Evolutionary conservation across 1,140 invertebrate genomes (phyloP), one percentile per base, ranked within the genome.

Genomic region (Sitophilus oryzae): DNA sequence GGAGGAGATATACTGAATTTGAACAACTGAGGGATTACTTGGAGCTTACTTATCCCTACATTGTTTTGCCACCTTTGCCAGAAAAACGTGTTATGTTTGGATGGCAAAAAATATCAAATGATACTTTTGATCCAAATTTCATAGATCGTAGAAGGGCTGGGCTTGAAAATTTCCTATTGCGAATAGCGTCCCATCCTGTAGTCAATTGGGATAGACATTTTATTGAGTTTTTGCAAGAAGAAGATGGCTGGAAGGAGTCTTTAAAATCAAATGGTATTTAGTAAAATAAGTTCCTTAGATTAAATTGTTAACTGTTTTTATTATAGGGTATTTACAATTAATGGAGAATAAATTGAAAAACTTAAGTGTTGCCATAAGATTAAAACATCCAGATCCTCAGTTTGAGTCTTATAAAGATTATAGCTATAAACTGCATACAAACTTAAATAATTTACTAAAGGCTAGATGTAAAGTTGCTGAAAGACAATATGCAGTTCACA

Each of bases 41-140:
- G 52, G 83, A 85, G 67, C 77, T 84, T 19, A 84, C 79, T 30
- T 91, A 89, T 73, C 86, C 88, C 8, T 84, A 82, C 66, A 77
- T 89, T 41, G 82, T 91, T 16, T 76, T 90, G 58, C 88, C 88
- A 41, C 86, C 88, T 25, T 71, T 92, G 46, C 89, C 89, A 18
- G 88, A 91, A 63, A 92, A 92, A 71, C 79, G 82, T 64, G 86
- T 87, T 44, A 73, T 86, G 16, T 89, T 86, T 68, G 80, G 82
- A n/a, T 90, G 88, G 85, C 82, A 87, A 61, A 89, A 89, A 73
- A 73, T 79, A 8, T 77, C 82, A 1, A 85, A 82, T 36, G 88
- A 91, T 66, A 88, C 85, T 22, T 88, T 88, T 62, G 87, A 90
- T 72, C 85, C 87, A n/a, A 88, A 91, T 66, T 92, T 91, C 74